Conservation (phyloP, 2,113 vertebrate genomes). For the Vulpes lagopus region DNA sequence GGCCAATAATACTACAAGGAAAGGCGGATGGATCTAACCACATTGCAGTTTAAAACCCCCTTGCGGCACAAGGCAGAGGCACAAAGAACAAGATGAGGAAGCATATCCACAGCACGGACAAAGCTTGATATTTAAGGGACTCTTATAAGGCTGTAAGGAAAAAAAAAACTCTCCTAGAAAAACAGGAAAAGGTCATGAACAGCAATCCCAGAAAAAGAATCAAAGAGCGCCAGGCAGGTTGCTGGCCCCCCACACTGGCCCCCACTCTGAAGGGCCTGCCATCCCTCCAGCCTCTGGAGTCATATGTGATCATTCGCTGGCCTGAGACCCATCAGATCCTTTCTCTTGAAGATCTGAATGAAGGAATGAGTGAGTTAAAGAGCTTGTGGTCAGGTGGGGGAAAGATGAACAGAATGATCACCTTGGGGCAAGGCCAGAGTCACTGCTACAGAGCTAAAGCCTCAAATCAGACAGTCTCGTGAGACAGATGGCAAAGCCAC, state of each 20-base stretch:
- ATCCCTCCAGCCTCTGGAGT: no score
- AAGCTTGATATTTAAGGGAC: no score
- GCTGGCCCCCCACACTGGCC: no score
- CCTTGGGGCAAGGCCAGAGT: neutral
- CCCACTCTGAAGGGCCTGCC: neutral
- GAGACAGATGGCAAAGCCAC: neutral
- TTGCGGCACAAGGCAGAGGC: neutral
- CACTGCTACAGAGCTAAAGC: neutral
- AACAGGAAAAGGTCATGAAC: neutral
- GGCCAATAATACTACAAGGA: neutral
- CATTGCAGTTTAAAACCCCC: neutral
- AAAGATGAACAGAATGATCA: neutral
- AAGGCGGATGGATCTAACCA: neutral
- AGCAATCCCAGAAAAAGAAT: neutral
- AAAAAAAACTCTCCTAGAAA: neutral
- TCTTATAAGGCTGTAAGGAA: neutral
- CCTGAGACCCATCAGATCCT: neutral
- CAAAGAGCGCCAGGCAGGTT: neutral
- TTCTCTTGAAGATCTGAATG: neutral
- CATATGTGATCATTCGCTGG: no score
- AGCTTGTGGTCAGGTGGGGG: neutral
- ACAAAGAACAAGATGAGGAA: neutral
- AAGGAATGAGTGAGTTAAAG: neutral
- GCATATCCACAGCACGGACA: neutral
- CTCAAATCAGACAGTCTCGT: neutral